These are phyloP conservation scores for Phrynocephalus vlangalii DNA, from an alignment of 2,797 vertebrate genomes.

Conservation along the genomic window DNA sequence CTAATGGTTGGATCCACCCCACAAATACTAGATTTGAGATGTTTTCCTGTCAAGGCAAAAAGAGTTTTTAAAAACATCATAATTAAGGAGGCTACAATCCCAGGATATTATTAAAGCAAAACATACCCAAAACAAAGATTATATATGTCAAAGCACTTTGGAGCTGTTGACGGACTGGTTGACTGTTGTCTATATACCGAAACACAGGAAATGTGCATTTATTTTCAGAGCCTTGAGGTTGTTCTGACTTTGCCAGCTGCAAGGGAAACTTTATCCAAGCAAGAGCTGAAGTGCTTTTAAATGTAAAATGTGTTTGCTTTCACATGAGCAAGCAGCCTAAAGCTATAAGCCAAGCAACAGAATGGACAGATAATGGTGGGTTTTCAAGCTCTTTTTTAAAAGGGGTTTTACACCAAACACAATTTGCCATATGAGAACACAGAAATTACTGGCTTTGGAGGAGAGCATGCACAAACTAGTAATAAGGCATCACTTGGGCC, in stretches of 20 bases:
- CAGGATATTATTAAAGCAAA: too few species aligned
- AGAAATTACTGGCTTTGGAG: conserved; percentile 31
- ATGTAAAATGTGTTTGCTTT: conserved; percentile 72
- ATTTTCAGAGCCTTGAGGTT: conserved; percentile 66
- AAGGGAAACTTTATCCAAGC: conserved; percentile 68
- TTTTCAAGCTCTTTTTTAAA: conserved; percentile 56
- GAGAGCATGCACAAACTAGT: conserved; percentile 22
- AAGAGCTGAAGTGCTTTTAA: conserved; percentile 73
- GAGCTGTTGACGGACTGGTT: conserved; percentile 28
- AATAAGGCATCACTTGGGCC: conserved; percentile 4
- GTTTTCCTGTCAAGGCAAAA: too few species aligned
- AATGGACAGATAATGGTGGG: conserved; percentile 58
- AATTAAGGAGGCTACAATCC: neutral
- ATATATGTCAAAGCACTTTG: neutral
- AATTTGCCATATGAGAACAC: conserved; percentile 45
- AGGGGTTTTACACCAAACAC: conserved; percentile 45
- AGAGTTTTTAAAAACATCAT: neutral
- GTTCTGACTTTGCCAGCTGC: conserved; percentile 66
- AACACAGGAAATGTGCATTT: conserved; percentile 55
- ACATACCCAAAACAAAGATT: neutral
- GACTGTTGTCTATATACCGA: conserved; percentile 46
- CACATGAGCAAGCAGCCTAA: conserved; percentile 70
- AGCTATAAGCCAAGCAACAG: conserved; percentile 54
- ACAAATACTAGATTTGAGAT: too few species aligned
- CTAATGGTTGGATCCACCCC: too few species aligned